phyloP scores from a whole-genome alignment of 2,113 vertebrate genomes.

The Mustelus asterias region DNA sequence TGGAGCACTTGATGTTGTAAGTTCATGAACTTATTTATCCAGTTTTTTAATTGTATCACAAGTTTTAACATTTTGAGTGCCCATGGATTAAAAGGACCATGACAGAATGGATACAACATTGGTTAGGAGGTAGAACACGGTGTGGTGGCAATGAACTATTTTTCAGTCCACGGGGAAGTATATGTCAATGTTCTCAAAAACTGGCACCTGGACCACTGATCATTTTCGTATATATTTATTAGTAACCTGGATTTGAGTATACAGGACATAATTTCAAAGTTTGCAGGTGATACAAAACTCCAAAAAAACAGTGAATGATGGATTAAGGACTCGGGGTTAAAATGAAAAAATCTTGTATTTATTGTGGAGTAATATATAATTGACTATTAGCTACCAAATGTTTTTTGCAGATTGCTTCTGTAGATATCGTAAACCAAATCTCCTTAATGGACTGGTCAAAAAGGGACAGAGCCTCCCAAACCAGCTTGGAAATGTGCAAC shows the following conservation, averaged over 20 bases:
- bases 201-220: background rate
- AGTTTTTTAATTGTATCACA: background rate
- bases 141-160: background rate
- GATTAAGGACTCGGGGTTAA: too few relatives aligned
- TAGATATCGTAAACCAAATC: too few relatives aligned
- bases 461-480: too few relatives aligned
- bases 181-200: background rate
- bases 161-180: background rate
- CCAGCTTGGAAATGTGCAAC: too few relatives aligned
- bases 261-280: background rate
- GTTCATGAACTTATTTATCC: background rate
- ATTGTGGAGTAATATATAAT: too few relatives aligned
- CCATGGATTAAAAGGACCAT: background rate
- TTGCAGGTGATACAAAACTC: background rate
- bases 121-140: background rate
- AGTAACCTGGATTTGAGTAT: background rate
- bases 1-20: background rate
- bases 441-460: too few relatives aligned
- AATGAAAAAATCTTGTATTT: too few relatives aligned
- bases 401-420: too few relatives aligned
- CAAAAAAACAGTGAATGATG: background rate
- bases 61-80: background rate
- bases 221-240: background rate
- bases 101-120: background rate
- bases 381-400: too few relatives aligned